Evolutionary conservation across 2,113 vertebrate genomes (phyloP).

Genomic region (Mesocricetus auratus): DNA sequence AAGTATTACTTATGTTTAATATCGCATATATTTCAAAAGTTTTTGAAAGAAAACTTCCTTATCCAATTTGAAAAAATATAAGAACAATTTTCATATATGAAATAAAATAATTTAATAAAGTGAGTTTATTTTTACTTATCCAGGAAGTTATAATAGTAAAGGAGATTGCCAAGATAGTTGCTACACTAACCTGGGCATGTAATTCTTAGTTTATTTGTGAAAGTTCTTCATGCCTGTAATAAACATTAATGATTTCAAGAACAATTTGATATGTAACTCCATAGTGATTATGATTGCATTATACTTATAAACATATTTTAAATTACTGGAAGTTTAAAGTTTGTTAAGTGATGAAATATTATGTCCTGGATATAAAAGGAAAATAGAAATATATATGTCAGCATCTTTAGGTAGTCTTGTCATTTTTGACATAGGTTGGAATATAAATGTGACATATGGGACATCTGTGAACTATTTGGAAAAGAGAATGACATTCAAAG

Average conservation of each 20-base stretch:
- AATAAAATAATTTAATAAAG: neutral
- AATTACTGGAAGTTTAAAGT: conserved; percentile 81
- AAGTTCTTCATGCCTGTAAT: conserved; percentile 79
- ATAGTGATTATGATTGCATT: conserved; percentile 73
- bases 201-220: conserved; percentile 82
- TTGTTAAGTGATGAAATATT: conserved; percentile 81
- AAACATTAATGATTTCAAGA: conserved; percentile 84
- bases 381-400: conserved; percentile 77
- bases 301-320: conserved; percentile 83
- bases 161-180: neutral
- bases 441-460: conserved; percentile 63
- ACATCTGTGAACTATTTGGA: conserved; percentile 74
- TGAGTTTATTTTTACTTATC: neutral
- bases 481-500: conserved; percentile 74
- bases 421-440: conserved; percentile 66
- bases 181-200: neutral
- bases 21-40: neutral
- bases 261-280: conserved; percentile 77
- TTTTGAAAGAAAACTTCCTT: neutral
- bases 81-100: neutral
- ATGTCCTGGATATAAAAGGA: conserved; percentile 78
- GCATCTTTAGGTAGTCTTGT: conserved; percentile 59
- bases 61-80: neutral
- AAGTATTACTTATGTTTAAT: neutral
- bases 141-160: conserved; percentile 66